A percentile compares a stretch with the other conserved stretches of the same genome.
Evolutionary conservation across 1,140 invertebrate genomes (phyloP).

Genomic region (Helicorthomorpha holstii): DNA sequence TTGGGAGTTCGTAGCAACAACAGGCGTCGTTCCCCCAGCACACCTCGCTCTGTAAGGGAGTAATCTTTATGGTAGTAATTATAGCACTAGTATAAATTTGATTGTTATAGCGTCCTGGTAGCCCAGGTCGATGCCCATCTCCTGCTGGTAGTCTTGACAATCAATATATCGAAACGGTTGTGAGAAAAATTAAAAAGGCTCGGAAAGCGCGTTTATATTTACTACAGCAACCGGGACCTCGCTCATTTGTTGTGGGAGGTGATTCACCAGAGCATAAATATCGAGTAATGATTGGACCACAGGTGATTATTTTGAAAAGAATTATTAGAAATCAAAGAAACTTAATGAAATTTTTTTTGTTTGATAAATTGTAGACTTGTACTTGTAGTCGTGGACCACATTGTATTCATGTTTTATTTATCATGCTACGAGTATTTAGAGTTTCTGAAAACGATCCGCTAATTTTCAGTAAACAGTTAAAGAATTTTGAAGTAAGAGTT

Average conservation of each 20-base stretch:
- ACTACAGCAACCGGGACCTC: slow-evolving; percentile 29
- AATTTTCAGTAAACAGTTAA: slow-evolving; percentile 26
- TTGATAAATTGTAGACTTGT: slow-evolving; percentile 13
- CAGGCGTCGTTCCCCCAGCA: background rate
- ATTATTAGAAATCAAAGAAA: too few species aligned
- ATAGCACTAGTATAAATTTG: too few species aligned
- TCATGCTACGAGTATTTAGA: slow-evolving; percentile 32
- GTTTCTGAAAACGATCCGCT: slow-evolving; percentile 24
- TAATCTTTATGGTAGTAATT: background rate
- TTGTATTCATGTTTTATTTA: slow-evolving; percentile 32
- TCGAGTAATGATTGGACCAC: slow-evolving; percentile 30
- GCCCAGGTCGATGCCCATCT: background rate
- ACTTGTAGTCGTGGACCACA: slow-evolving; percentile 28
- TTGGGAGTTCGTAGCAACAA: too few species aligned
- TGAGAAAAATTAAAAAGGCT: slow-evolving; percentile 24
- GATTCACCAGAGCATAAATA: slow-evolving; percentile 31
- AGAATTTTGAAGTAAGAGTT: slow-evolving; percentile 29
- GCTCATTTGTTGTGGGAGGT: slow-evolving; percentile 30
- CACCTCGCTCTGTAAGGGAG: background rate
- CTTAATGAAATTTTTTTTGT: too few species aligned
- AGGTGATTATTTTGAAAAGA: slow-evolving; percentile 20
- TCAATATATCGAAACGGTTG: slow-evolving; percentile 16
- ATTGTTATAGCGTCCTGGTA: background rate
- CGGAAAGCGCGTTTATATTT: slow-evolving; percentile 27
- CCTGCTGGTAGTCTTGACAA: slow-evolving; percentile 1